These are phyloP conservation scores for Oryzias melastigma DNA, from an alignment of 2,113 vertebrate genomes.

Conservation along the genomic window DNA sequence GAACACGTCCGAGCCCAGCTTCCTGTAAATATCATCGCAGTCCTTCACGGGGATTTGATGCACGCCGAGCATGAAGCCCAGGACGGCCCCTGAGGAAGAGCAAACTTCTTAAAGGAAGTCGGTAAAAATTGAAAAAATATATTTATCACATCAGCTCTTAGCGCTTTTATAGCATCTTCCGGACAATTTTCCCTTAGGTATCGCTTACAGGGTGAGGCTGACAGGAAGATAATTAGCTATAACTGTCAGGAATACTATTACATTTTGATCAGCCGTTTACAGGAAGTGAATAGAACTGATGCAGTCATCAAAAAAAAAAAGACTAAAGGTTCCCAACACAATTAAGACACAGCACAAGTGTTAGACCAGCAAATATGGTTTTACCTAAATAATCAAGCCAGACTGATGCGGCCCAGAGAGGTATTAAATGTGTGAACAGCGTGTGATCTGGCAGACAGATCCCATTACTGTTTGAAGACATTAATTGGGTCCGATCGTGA, in stretches of 20 bases:
- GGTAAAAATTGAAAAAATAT: constrained; percentile 1
- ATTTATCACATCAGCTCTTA: neutral
- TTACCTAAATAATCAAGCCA: constrained; percentile 21
- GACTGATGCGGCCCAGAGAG: constrained; percentile 39
- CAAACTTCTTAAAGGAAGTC: constrained; percentile 7
- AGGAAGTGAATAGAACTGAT: constrained; percentile 10
- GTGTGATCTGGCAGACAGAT: constrained; percentile 14
- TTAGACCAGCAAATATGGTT: neutral
- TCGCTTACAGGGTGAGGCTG: neutral
- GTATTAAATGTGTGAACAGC: constrained; percentile 27
- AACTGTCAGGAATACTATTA: constrained; percentile 16
- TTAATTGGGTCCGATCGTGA: constrained; percentile 23
- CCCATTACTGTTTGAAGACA: constrained; percentile 18
- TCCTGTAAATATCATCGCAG: constrained; percentile 91
- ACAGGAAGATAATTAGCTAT: constrained; percentile 4
- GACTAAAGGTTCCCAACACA: neutral
- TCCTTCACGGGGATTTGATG: constrained; percentile 90
- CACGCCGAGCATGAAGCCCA: constrained; percentile 94
- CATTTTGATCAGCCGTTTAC: constrained; percentile 6
- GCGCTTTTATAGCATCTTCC: neutral
- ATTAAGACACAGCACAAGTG: neutral
- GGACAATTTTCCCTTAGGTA: neutral
- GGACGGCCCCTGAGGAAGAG: constrained; percentile 84
- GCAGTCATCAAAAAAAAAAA: neutral
- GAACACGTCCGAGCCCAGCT: constrained; percentile 92